Evolutionary conservation across 2,113 vertebrate genomes (phyloP), one percentile per base, ranked within the genome.

Genomic region (Cisticola juncidis): DNA sequence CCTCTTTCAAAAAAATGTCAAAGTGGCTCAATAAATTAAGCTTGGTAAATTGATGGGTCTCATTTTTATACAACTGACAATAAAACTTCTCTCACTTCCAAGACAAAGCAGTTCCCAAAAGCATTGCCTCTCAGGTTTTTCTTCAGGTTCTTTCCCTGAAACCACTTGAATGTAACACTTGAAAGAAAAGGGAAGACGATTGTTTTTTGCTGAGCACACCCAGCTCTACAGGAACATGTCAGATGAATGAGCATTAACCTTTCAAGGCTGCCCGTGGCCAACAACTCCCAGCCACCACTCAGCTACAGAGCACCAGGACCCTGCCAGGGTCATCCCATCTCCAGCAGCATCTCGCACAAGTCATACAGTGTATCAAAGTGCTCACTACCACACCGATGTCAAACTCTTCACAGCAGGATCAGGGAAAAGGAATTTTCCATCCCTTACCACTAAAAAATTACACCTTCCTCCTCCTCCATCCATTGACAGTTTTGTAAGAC

Each of bases 281-380:
- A 10, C 29, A 50, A 5, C 14, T 6, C 6, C 16, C 50, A 66
- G 61, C 18, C 36, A 4, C 6, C 6, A 24, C 61, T 42, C 86
- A 22, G 9, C 10, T 14, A 4, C 0, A 0, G 45, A 54, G 38
- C 35, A 54, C 11, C 35, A 28, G 44, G 38, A 16, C 17, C 40
- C 40, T 9, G 1, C 3, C 24, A 3, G 14, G 22, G 38, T 23
- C 58, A 42, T 21, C 33, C 24, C 36, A 17, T 10, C 13, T 4
- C 0, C 11, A 61, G 81, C 4, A 65, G 28, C 64, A 68, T 24
- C 69, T 31, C 10, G 50, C 17, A 31, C 28, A 76, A 83, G 33
- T 15, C 29, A 14, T 0, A 7, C 0, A 6, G 12, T 2, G 4
- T 4, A n/a, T 5, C 35, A 4, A 33, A 85, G 33, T 18, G 5